phyloP scores from a whole-genome alignment of 1,140 invertebrate species.

The Papilio helenus region DNA sequence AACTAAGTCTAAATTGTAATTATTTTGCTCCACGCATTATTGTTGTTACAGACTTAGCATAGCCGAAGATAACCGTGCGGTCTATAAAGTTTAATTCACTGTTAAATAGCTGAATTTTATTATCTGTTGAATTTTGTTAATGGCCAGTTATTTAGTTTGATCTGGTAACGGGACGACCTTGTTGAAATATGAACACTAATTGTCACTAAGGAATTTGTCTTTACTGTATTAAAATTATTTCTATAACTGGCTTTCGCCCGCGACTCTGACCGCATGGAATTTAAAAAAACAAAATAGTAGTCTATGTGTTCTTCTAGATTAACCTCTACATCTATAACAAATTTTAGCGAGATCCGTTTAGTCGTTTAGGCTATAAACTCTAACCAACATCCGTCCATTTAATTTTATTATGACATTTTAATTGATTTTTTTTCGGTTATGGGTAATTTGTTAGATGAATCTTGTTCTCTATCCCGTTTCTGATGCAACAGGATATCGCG shows the following conservation, averaged over 20 bases:
- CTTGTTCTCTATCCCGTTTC: conserved; percentile 42
- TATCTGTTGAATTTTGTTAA: conserved; percentile 11
- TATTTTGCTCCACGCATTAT: conserved; percentile 19
- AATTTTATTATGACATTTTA: too few species aligned
- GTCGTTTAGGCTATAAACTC: too few species aligned
- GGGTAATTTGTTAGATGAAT: conserved; percentile 38
- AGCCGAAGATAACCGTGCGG: conserved; percentile 12
- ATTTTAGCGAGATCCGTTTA: too few species aligned
- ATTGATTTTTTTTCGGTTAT: too few species aligned
- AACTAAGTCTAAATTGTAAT: conserved; percentile 13
- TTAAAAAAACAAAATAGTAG: too few species aligned
- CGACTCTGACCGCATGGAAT: too few species aligned
- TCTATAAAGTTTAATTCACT: conserved; percentile 19
- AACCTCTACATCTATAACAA: too few species aligned
- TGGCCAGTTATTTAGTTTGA: conserved; percentile 1
- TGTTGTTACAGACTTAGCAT: conserved; percentile 17
- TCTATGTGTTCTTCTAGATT: too few species aligned
- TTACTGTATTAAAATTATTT: background rate
- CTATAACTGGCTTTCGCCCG: too few species aligned
- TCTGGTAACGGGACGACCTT: conserved; percentile 18
- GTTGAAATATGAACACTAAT: conserved; percentile 9
- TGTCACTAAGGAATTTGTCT: background rate
- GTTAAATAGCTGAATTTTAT: conserved; percentile 21
- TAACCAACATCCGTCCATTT: too few species aligned
- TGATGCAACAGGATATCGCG: conserved; percentile 48